Evolutionary conservation across 2,113 vertebrate species (phyloP).

Genomic region (Cavia porcellus): DNA sequence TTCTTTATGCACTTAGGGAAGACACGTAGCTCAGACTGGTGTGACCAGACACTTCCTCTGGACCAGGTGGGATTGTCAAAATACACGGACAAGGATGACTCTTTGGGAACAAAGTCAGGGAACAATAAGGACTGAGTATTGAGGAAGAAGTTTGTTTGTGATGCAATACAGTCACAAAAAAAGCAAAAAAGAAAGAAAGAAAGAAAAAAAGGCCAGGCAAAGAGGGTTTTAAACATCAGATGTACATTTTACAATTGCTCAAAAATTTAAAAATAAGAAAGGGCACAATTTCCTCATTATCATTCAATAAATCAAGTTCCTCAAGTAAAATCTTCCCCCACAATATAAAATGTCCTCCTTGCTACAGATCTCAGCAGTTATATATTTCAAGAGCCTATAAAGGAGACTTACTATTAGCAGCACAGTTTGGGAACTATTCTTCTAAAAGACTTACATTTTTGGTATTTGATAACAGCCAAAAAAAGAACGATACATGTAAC

Average conservation of each 20-base stretch:
- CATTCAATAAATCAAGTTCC: constrained; percentile 76
- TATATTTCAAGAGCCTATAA: constrained; percentile 45
- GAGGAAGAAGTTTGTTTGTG: constrained; percentile 21
- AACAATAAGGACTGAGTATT: neutral
- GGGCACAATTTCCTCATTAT: constrained; percentile 67
- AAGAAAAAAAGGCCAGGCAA: neutral
- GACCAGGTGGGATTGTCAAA: neutral
- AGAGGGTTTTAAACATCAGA: constrained; percentile 57
- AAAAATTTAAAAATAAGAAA: constrained; percentile 76
- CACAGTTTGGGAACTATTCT: constrained; percentile 72
- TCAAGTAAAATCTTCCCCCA: constrained; percentile 67
- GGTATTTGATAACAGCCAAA: constrained; percentile 71
- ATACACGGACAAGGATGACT: neutral
- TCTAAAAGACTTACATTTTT: constrained; percentile 56
- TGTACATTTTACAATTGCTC: constrained; percentile 64
- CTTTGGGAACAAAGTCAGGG: neutral
- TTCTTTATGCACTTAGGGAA: neutral
- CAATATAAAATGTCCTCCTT: constrained; percentile 72
- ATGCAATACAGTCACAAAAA: neutral
- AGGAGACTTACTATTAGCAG: constrained; percentile 70
- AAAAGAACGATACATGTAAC: constrained; percentile 64
- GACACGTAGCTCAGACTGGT: neutral
- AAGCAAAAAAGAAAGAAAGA: neutral
- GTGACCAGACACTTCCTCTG: neutral
- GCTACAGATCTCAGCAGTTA: constrained; percentile 73